These are phyloP conservation scores for Temnothorax ravouxi DNA, from an alignment of 2,888 invertebrate genomes.

Conservation along the genomic window DNA sequence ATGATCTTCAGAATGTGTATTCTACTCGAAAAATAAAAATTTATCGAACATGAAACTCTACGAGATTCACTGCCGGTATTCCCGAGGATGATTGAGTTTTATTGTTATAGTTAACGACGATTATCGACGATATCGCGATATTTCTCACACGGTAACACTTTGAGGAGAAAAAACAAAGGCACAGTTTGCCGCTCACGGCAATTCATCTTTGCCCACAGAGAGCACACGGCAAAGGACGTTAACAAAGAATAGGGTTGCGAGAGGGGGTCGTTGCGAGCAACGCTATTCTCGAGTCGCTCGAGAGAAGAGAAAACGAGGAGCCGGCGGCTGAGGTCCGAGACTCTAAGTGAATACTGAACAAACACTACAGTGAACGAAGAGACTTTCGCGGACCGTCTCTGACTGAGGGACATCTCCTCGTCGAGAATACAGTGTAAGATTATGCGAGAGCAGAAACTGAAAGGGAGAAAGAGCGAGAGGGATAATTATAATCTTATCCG, in stretches of 20 bases:
- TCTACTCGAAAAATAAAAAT: neutral
- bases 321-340: constrained; percentile 64
- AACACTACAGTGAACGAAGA: constrained; percentile 71
- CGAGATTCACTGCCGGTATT: neutral
- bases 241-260: constrained; percentile 30
- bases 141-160: constrained; percentile 37
- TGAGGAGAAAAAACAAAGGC: constrained; percentile 32
- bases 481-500: constrained; percentile 57
- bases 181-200: constrained; percentile 31
- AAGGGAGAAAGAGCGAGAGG: constrained; percentile 29
- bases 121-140: constrained; percentile 13
- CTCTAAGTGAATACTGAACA: constrained; percentile 77
- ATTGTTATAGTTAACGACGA: neutral
- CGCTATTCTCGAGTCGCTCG: constrained; percentile 16
- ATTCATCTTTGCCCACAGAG: constrained; percentile 52
- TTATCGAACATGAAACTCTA: neutral
- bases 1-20: neutral
- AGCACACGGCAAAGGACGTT: constrained; percentile 20
- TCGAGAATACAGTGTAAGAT: constrained; percentile 61
- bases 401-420: constrained; percentile 49
- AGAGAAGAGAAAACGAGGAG: constrained; percentile 64
- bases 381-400: constrained; percentile 66
- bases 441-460: constrained; percentile 61
- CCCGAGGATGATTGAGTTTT: neutral
- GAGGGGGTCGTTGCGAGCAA: constrained; percentile 44